Base-by-base conservation (phyloP, 1,140 invertebrate species). In the Zaprionus davidi region DNA sequence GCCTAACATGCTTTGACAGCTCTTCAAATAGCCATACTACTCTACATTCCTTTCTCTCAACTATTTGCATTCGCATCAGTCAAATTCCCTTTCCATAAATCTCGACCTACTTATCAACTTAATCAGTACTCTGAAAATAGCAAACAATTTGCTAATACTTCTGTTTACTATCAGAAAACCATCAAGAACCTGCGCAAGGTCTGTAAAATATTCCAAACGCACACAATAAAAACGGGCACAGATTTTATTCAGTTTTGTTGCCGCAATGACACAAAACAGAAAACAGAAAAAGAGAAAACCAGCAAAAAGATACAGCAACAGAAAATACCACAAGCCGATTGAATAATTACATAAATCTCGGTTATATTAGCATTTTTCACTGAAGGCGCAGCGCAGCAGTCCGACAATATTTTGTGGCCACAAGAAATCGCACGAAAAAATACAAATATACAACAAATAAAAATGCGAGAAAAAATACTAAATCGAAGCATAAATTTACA, bases 401-500 rank as follows among this genome's bases (percentile, higher is more conserved):
- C 59, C 57, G 65, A 66, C 65, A 85, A 79, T 81, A 81, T 85
- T 78, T 78, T 70, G 59, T 65, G 65, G 68, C 63, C 46, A 51
- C 60, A 66, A 66, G 24, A 71, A 64, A 44, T 12, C 7, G n/a
- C 36, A 60, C 31, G 12, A 34, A 28, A 70, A 38, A 67, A 57
- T 36, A 44, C 24, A 55, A 56, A 66, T 55, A 22, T 28, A 46
- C 49, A 49, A 22, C 44, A 71, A 83, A 82, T 46, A 76, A 87
- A 88, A 84, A 82, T 36, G 49, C 56, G 17, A 83, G 41, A 58
- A 31, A 51, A 71, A 83, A 82, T 55, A 76, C 68, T 55, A 87
- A 88, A 84, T 90, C 84, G 76, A 84, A 90, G 81, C 81, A 90
- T 90, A 90, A 90, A 88, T 88, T 88, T 85, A 85, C 85, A 85